Percentiles rank a stretch among this genome's conserved stretches.
Conservation (phyloP, 1,140 invertebrate species). For the Palaemon carinicauda region DNA sequence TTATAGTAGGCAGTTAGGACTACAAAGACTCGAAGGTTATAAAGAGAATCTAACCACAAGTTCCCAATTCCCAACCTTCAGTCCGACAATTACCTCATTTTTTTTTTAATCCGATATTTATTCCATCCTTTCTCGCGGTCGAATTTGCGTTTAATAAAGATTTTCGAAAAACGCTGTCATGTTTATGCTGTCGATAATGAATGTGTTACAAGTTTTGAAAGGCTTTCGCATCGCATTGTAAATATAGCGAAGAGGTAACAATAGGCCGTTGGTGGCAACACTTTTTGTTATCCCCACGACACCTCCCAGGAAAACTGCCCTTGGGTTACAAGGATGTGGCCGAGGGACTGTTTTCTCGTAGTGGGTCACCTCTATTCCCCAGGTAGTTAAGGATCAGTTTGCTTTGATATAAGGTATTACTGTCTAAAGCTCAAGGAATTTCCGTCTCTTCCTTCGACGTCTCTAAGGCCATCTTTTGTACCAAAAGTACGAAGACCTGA, state of each 20-base stretch:
- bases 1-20: too few species aligned
- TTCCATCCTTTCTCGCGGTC: background rate
- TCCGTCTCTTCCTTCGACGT: too few species aligned
- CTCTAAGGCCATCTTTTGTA: too few species aligned
- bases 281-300: background rate
- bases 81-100: background rate
- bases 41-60: background rate
- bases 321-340: constrained; percentile 28
- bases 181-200: too few species aligned
- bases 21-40: background rate
- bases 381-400: background rate
- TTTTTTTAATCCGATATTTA: background rate
- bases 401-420: too few species aligned
- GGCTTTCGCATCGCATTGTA: too few species aligned
- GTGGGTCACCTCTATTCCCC: background rate
- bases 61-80: background rate
- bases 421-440: too few species aligned
- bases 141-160: background rate
- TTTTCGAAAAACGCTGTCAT: background rate
- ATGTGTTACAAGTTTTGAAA: background rate
- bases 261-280: background rate
- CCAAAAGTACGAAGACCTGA: too few species aligned
- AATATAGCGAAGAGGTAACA: background rate
- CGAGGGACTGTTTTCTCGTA: background rate
- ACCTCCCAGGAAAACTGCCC: constrained; percentile 25